Base-by-base conservation (phyloP, 2,888 invertebrate species). In the Acanthosepion pharaonis region DNA sequence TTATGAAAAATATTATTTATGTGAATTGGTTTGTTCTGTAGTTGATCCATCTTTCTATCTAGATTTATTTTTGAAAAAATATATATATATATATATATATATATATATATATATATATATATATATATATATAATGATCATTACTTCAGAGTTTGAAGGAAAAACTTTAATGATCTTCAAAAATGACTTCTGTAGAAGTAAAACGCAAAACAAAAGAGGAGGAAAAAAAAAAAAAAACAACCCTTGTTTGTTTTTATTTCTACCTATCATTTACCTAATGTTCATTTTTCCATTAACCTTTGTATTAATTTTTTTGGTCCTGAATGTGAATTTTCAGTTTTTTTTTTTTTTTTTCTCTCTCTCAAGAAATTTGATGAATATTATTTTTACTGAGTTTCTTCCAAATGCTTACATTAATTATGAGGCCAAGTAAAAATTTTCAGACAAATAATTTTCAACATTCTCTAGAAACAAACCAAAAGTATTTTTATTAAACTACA, bases 301-400 rank as follows among this genome's bases (percentile, higher is more conserved):
- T 55, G 55, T 94, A 64, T n/a, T 59, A 18, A 33, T 64, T 64
- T 59, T 33, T 49, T 64, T 42, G 9, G 20, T n/a, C 33, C 42
- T 28, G 51, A 55, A 15, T n/a, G n/a, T 42, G 42, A 42, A 2
- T 33, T 33, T 33, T 8, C 3, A 33, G 33, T 33, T 9, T 9
- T 0, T n/a, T 1, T n/a, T n/a, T 1, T n/a, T 9, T 9, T 42
- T 42, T 42, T 42, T 20, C n/a, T 8, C 6, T 78, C 9, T 78
- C 11, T 15, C 4, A 78, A 78, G 78, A 78, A 78, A 78, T 78
- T n/a, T 78, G 11, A n/a, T 33, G n/a, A n/a, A 9, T 78, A n/a
- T 78, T 78, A 78, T 33, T 78, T 78, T 78, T 78, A 78, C 78
- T n/a, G n/a, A 78, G n/a, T 78, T 78, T 78, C 78, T 78, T 78